phyloP scores from a whole-genome alignment of 2,888 invertebrate species.

The Cryptocephalus primarius region DNA sequence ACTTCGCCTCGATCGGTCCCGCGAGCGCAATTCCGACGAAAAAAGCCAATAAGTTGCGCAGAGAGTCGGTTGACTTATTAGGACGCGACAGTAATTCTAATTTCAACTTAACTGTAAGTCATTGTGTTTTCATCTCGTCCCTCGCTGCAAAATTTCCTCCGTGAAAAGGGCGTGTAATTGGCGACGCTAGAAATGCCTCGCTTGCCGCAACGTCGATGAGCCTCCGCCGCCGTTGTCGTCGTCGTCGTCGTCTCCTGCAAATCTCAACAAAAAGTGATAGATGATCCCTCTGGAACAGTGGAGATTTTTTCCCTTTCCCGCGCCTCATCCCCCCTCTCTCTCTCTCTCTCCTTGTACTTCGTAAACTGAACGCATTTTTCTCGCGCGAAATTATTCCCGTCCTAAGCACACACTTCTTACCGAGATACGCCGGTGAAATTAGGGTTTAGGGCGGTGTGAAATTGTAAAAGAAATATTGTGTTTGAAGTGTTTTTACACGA shows the following conservation, averaged over 20 bases:
- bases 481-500: too few species aligned
- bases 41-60: too few species aligned
- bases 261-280: slow-evolving; percentile 33
- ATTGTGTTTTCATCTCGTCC: too few species aligned
- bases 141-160: too few species aligned
- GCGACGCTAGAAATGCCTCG: not conserved
- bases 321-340: slow-evolving; percentile 3
- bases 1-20: too few species aligned
- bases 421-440: slow-evolving; percentile 1
- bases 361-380: slow-evolving; percentile 31
- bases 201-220: slow-evolving; percentile 8
- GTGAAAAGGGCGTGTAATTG: too few species aligned
- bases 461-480: too few species aligned
- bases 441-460: too few species aligned
- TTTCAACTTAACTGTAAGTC: too few species aligned
- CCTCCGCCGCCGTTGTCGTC: slow-evolving; percentile 1
- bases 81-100: too few species aligned
- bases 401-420: slow-evolving; percentile 36
- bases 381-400: slow-evolving; percentile 32
- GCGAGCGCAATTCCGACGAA: too few species aligned
- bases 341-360: slow-evolving; percentile 18
- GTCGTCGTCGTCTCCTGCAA: slow-evolving; percentile 18
- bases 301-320: slow-evolving; percentile 21
- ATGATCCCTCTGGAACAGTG: slow-evolving; percentile 32
- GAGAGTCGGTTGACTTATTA: too few species aligned